Evolutionary conservation across 2,797 vertebrate genomes (phyloP).

Genomic region (Kryptopterus vitreolus): DNA sequence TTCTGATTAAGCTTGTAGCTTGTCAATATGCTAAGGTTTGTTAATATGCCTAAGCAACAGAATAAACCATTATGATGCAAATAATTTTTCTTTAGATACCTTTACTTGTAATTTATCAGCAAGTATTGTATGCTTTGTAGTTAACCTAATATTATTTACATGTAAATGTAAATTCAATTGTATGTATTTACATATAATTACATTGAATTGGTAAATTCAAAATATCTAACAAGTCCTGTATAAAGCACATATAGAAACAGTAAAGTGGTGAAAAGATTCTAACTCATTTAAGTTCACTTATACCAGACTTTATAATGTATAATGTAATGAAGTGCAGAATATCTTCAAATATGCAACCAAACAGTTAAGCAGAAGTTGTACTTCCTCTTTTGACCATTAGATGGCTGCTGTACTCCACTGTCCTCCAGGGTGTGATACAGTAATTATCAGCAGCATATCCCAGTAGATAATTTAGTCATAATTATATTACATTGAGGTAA

Average conservation of each 20-base stretch:
- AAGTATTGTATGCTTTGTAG: not conserved
- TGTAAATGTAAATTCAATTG: too few relatives aligned
- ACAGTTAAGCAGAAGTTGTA: not conserved
- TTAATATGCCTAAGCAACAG: not conserved
- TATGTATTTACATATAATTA: too few relatives aligned
- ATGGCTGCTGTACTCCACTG: slow-evolving; percentile 44
- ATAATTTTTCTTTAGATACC: not conserved
- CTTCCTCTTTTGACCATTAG: slow-evolving; percentile 36
- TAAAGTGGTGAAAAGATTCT: not conserved
- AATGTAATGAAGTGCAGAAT: too few relatives aligned
- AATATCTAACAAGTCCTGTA: not conserved
- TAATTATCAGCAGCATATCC: slow-evolving; percentile 46
- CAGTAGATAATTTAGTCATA: slow-evolving; percentile 37
- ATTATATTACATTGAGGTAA: slow-evolving; percentile 34
- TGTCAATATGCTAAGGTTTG: not conserved
- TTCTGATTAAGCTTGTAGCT: not conserved
- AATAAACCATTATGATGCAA: not conserved
- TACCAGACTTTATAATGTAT: too few relatives aligned
- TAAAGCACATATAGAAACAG: not conserved
- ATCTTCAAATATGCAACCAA: too few relatives aligned
- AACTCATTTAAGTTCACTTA: too few relatives aligned
- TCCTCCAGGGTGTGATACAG: slow-evolving; percentile 32
- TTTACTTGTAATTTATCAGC: not conserved
- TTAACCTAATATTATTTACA: too few relatives aligned
- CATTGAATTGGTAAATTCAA: not conserved